Base-by-base conservation (phyloP, 2,888 invertebrate species). In the Graphium colonna region DNA sequence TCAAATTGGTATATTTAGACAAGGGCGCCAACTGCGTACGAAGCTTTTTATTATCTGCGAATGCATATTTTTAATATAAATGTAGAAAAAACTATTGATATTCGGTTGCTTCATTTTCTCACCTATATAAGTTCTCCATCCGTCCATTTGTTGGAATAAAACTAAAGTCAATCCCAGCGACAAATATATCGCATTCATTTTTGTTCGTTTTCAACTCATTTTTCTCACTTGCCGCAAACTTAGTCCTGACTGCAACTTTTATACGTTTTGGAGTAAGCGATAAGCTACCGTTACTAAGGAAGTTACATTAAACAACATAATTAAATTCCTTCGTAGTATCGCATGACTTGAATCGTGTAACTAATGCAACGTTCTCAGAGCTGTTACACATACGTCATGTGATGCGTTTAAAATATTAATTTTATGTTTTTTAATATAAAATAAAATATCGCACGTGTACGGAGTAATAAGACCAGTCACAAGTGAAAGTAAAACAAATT, bases 261-360 rank as follows among this genome's bases (percentile, higher is more conserved):
- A 51, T 51, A 43, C 31, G 16, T 18, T n/a, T 8, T 26, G 26
- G 16, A 36, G 26, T 12, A 51, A n/a, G 36, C 26, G 51, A 51
- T 51, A 51, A 51, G 51, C 43, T 13, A 44, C 42, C 38, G 51
- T 51, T 15, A 36, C 43, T 43, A 38, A 43, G 33, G 9, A 33
- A 33, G n/a, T n/a, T n/a, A 33, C 2, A 33, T 33, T 33, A 10
- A 33, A 9, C 16, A 12, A 9, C 40, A 40, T 45, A 48, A 55
- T 47, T 51, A 55, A 51, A 48, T 51, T 48, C 17, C 18, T 28
- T 9, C 33, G 10, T 9, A 33, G 33, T n/a, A n/a, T n/a, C n/a
- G n/a, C n/a, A n/a, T n/a, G n/a, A n/a, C n/a, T n/a, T n/a, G n/a
- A n/a, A n/a, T n/a, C n/a, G n/a, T n/a, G n/a, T n/a, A n/a, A n/a